A percentile compares a stretch with the other conserved stretches of the same genome.
phyloP scores from a whole-genome alignment of 2,113 vertebrate genomes.

The Microcebus lehilahytsara region DNA sequence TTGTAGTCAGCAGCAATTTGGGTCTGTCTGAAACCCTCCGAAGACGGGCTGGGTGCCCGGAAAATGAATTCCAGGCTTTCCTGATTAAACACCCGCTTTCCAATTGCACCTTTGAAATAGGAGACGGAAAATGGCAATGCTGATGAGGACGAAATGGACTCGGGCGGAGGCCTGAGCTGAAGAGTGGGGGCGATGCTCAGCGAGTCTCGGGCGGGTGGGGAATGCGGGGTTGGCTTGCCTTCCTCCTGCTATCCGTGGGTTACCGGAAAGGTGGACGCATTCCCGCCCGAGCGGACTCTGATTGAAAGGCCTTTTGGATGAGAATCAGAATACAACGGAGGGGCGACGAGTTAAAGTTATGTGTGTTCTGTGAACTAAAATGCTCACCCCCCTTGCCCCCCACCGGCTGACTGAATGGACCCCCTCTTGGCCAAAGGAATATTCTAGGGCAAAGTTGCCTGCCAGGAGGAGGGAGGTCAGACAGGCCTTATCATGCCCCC shows the following conservation, averaged over 20 bases:
- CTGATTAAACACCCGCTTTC: constrained; percentile 77
- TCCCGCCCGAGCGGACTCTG: constrained; percentile 75
- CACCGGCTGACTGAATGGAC: no score
- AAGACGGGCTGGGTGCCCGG: constrained; percentile 58
- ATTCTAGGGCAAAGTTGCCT: no score
- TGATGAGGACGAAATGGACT: constrained; percentile 80
- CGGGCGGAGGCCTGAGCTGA: constrained; percentile 75
- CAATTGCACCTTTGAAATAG: constrained; percentile 66
- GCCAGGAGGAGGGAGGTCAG: no score
- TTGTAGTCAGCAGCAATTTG: constrained; percentile 54
- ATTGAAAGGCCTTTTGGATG: constrained; percentile 80
- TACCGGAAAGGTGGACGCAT: constrained; percentile 55
- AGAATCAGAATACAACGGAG: constrained; percentile 66
- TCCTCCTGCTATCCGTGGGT: constrained; percentile 44
- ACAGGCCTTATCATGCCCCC: no score
- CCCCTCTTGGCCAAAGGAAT: no score
- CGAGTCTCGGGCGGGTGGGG: neutral
- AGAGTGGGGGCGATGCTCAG: constrained; percentile 82
- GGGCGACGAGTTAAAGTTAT: constrained; percentile 64
- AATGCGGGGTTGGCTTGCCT: constrained; percentile 68
- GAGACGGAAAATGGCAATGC: constrained; percentile 74
- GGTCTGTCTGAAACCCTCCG: constrained; percentile 57
- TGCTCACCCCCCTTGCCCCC: no score
- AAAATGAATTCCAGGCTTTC: constrained; percentile 73
- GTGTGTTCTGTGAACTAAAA: neutral